Conservation (phyloP, 2,113 vertebrate species). For the Blennius ocellaris region DNA sequence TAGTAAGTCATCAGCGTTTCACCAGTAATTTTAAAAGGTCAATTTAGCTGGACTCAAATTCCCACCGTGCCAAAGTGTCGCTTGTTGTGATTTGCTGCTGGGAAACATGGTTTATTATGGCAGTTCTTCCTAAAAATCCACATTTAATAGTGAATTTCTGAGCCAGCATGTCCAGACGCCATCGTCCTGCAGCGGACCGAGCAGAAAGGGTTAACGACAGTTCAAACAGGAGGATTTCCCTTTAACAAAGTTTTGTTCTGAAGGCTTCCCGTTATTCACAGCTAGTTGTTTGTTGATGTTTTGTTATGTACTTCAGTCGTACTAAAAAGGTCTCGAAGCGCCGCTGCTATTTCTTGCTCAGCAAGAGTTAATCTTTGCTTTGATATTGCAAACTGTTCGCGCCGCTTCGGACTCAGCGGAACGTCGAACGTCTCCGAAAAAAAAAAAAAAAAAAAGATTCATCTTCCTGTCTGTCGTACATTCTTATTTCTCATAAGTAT, state of each 20-base stretch:
- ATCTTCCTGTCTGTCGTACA: conserved; percentile 79
- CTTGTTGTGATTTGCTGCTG: no score
- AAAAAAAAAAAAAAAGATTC: conserved; percentile 21
- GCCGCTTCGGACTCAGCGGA: conserved; percentile 67
- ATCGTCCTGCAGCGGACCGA: no score
- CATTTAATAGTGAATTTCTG: no score
- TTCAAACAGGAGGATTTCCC: background rate
- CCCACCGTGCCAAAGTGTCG: no score
- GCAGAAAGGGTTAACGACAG: background rate
- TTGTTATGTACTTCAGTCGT: conserved; percentile 33
- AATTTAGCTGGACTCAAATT: no score
- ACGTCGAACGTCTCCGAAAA: background rate
- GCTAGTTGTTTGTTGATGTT: conserved; percentile 21
- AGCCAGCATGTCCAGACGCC: no score
- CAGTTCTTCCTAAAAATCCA: no score
- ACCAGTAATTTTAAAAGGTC: background rate
- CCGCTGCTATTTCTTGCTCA: conserved; percentile 68
- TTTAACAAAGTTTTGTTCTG: conserved; percentile 16
- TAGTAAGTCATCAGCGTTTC: background rate
- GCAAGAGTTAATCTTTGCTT: conserved; percentile 81
- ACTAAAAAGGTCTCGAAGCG: conserved; percentile 47
- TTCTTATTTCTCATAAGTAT: conserved; percentile 76
- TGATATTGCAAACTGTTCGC: conserved; percentile 81
- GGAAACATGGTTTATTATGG: no score
- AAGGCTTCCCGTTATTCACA: conserved; percentile 47